A percentile compares a stretch with the other conserved stretches of the same genome.
Evolutionary conservation across 2,888 invertebrate species (phyloP).

Genomic region (Latrodectus elegans): DNA sequence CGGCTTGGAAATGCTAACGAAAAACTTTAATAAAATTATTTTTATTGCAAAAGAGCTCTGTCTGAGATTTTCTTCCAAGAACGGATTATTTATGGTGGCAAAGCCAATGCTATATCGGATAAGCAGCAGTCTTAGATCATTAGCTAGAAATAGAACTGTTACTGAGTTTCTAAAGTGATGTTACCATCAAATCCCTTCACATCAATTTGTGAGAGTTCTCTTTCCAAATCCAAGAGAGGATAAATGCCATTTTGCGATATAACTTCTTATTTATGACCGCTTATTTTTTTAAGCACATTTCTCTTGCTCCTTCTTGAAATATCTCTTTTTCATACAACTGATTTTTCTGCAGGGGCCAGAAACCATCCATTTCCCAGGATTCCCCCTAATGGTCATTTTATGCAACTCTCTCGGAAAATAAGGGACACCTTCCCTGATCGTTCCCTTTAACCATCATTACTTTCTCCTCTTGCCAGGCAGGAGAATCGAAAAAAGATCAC

Average conservation of each 20-base stretch:
- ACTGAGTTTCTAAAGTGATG: conserved; percentile 1
- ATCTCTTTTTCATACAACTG: neutral
- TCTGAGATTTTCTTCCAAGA: too few relatives aligned
- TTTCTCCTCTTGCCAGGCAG: conserved; percentile 16
- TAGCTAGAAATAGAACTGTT: neutral
- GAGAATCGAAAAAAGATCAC: conserved; percentile 46
- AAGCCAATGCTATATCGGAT: too few relatives aligned
- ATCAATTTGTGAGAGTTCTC: neutral
- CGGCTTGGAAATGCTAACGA: too few relatives aligned
- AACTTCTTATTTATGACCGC: conserved; percentile 3
- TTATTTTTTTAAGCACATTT: neutral
- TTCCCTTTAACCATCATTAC: conserved; percentile 51
- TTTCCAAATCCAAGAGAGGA: neutral
- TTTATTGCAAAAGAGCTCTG: too few relatives aligned
- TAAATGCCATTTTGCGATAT: neutral
- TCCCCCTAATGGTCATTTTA: conserved; percentile 62
- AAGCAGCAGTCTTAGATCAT: too few relatives aligned
- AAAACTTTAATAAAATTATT: too few relatives aligned
- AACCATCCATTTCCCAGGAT: conserved; percentile 38
- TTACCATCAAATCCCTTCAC: neutral
- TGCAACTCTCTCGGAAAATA: conserved; percentile 30
- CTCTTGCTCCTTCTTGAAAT: neutral
- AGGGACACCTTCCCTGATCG: conserved; percentile 36
- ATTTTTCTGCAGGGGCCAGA: conserved; percentile 16
- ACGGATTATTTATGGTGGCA: too few relatives aligned